Percentiles rank a stretch among this genome's conserved stretches.
phyloP scores from a whole-genome alignment of 1,140 invertebrate species.

The Aphaenogaster floridana region DNA sequence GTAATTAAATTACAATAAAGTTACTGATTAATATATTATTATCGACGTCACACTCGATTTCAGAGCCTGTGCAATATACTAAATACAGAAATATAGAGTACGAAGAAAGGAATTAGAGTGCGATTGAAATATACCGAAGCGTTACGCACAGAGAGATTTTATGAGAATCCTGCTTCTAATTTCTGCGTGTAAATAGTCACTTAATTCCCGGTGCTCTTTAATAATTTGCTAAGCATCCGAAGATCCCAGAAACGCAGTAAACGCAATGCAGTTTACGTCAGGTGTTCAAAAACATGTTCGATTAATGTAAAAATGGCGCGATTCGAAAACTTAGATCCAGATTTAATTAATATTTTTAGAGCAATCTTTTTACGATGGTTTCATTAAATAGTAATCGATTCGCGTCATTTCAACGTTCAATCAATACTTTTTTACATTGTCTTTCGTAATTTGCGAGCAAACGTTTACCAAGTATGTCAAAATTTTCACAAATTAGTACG shows the following conservation, averaged over 20 bases:
- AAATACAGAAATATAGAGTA: not conserved
- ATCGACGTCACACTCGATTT: not conserved
- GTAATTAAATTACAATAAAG: slow-evolving; percentile 1
- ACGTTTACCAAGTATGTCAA: slow-evolving; percentile 19
- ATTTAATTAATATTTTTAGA: slow-evolving; percentile 52
- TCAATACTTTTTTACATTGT: slow-evolving; percentile 9
- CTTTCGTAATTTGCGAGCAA: not conserved
- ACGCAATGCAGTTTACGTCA: not conserved
- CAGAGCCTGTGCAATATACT: not conserved
- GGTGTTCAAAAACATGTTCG: not conserved
- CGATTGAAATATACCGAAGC: not conserved
- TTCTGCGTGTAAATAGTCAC: slow-evolving; percentile 24
- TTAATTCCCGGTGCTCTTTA: slow-evolving; percentile 25
- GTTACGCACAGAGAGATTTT: not conserved
- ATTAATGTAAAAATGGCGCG: not conserved
- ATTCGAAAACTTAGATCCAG: not conserved
- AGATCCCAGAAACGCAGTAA: not conserved
- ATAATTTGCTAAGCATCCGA: slow-evolving; percentile 18
- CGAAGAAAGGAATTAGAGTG: not conserved
- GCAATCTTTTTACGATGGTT: not conserved
- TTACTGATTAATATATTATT: not conserved
- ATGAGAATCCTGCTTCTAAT: slow-evolving; percentile 20
- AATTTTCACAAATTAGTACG: not conserved
- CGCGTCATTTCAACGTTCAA: not conserved
- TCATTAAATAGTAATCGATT: slow-evolving; percentile 18